Evolutionary conservation across 2,888 invertebrate species (phyloP).

Genomic region (Tryphoninae sp.): DNA sequence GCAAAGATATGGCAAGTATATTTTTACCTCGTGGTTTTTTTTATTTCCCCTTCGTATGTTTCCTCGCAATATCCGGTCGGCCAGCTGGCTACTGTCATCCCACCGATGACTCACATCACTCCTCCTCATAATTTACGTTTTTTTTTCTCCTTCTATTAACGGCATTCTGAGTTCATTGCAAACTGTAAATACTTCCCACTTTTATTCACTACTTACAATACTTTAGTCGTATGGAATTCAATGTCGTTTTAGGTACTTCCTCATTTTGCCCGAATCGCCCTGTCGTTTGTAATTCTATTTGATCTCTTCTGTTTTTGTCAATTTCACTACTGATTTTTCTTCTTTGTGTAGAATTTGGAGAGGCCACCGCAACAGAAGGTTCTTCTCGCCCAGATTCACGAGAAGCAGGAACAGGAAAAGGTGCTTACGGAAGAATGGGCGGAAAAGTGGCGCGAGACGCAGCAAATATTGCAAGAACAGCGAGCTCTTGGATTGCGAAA

Average conservation of each 20-base stretch:
- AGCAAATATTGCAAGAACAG: conserved; percentile 93
- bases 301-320: conserved; percentile 19
- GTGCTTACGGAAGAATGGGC: conserved; percentile 96
- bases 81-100: not conserved
- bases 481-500: conserved; percentile 93
- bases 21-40: conserved; percentile 1
- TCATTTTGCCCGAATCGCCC: not conserved
- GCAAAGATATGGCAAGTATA: conserved; percentile 85
- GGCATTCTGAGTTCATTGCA: no score
- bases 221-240: no score
- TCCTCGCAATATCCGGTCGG: not conserved
- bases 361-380: conserved; percentile 84
- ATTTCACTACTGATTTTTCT: conserved; percentile 26
- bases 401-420: conserved; percentile 95
- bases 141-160: not conserved
- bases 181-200: no score
- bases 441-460: conserved; percentile 96
- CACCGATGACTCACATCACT: conserved; percentile 1
- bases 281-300: conserved; percentile 30
- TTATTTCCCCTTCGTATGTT: not conserved
- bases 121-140: conserved; percentile 14
- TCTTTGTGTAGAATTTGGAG: conserved; percentile 80
- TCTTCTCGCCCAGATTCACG: conserved; percentile 90
- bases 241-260: conserved; percentile 1
- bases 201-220: no score